Evolutionary conservation across 2,797 vertebrate genomes (phyloP).

Genomic region (Calcarius lapponicus): DNA sequence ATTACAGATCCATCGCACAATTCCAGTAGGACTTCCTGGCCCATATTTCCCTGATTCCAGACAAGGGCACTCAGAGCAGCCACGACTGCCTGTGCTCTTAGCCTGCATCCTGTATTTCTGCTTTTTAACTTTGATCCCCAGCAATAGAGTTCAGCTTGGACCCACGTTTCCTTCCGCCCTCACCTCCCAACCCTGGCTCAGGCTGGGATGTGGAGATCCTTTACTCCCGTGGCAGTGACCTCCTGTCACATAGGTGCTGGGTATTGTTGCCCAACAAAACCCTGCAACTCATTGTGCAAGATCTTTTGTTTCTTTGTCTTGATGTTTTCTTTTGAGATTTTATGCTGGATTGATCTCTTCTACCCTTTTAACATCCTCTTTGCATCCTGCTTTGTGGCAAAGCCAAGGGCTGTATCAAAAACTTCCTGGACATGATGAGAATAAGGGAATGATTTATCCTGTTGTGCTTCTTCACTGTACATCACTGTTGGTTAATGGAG

Average conservation of each 20-base stretch:
- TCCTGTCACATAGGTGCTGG: neutral
- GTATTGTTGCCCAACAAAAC: neutral
- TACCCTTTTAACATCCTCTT: slow-evolving; percentile 21
- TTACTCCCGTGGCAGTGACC: neutral
- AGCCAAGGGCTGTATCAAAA: slow-evolving; percentile 54
- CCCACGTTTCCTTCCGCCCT: neutral
- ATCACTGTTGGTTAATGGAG: slow-evolving; percentile 20
- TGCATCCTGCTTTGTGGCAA: slow-evolving; percentile 29
- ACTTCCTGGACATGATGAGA: slow-evolving; percentile 44
- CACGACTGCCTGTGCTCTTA: neutral
- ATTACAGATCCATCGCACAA: neutral
- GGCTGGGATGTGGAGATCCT: neutral
- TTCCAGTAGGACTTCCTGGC: neutral
- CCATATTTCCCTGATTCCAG: neutral
- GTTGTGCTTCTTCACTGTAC: slow-evolving; percentile 11
- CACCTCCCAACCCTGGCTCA: neutral
- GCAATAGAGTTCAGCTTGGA: neutral
- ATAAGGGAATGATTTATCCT: slow-evolving; percentile 42
- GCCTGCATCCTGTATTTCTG: neutral
- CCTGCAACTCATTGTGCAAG: neutral
- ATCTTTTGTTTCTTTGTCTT: slow-evolving; percentile 35
- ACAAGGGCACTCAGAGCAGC: accelerated
- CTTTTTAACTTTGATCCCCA: neutral
- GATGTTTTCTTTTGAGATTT: slow-evolving; percentile 22
- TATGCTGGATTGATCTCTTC: neutral